Conservation (phyloP, 2,797 vertebrate genomes). For the Oreortyx pictus region DNA sequence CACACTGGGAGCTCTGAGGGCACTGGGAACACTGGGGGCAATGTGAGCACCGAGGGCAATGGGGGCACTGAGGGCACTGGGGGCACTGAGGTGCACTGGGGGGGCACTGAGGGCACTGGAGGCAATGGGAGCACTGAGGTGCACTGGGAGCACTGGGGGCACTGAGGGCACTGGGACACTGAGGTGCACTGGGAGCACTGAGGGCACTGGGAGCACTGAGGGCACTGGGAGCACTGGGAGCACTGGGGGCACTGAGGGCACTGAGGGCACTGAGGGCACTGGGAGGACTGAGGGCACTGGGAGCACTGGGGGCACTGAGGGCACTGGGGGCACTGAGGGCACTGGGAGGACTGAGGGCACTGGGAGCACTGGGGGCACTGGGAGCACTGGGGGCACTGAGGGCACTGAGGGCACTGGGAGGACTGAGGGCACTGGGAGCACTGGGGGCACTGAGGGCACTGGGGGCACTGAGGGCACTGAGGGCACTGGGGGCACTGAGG, state of each 20-base stretch:
- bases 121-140: neutral
- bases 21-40: neutral
- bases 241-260: neutral
- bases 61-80: neutral
- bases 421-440: neutral
- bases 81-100: neutral
- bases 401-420: neutral
- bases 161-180: no score
- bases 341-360: neutral
- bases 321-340: neutral
- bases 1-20: neutral
- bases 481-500: neutral
- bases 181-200: neutral
- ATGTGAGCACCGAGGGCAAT: neutral
- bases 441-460: neutral
- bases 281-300: neutral
- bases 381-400: neutral
- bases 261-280: neutral
- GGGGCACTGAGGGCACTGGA: no score
- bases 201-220: neutral
- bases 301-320: neutral
- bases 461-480: neutral
- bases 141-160: neutral
- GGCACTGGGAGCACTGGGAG: neutral
- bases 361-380: neutral